Base-by-base conservation (phyloP, 92 coral and sea anemone genomes). In the Phenganax subtilis region DNA sequence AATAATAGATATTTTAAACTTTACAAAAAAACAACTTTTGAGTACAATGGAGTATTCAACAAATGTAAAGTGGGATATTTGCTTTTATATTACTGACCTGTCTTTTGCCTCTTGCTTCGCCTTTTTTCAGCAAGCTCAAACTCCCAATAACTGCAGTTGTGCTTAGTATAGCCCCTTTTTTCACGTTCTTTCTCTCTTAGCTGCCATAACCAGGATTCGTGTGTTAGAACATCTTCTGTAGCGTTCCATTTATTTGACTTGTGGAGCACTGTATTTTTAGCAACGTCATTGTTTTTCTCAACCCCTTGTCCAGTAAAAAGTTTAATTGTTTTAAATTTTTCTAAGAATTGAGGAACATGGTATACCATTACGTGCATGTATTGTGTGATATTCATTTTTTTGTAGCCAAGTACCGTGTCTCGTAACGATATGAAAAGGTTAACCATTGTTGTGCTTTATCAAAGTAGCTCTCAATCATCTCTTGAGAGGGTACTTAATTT, bases 341-440 rank as follows among this genome's bases (percentile, higher is more conserved):
- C n/a, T 14, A 72, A 44, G 52, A 72, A 72, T 0, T 72, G 57
- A 17, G 77, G 77, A 47, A 72, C 27, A 72, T 72, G 77, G 57
- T 72, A 72, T 8, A 72, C 77, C 57, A 51, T 67, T 12, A 37
- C 17, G 37, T 67, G 73, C 73, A 67, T 67, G 30, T 86, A 87
- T 10, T 84, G 89, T 51, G 85, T 87, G 7, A 87, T 87, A 61
- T 80, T 27, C 30, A 75, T 69, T 31, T 82, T 76, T 70, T 88
- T 86, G 64, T 82, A 84, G 28, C 77, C 77, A 44, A 72, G 16
- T 16, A 27, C 57, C 52, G 47, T 72, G 54, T 77, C 87, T 72
- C 81, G 25, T 30, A 85, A 57, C 15, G 88, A 71, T 37, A 59
- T 51, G 72, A 80, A 85, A 29, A 72, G 53, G 52, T 80, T 85